phyloP scores from a whole-genome alignment of 2,888 invertebrate species.

The Muschampia plurimacula region DNA sequence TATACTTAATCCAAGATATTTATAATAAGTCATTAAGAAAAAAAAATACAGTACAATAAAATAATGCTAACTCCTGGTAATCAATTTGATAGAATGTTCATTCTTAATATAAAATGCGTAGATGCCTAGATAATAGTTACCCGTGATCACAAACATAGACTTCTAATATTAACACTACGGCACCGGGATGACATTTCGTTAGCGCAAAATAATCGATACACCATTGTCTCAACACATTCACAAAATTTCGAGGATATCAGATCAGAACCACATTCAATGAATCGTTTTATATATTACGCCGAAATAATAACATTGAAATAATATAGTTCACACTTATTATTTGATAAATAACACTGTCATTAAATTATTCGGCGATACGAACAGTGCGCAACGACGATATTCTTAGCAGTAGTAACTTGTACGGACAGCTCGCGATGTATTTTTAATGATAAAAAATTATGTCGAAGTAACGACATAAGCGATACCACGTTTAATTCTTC shows the following conservation, averaged over 20 bases:
- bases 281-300: slow-evolving; percentile 47
- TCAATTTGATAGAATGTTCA: slow-evolving; percentile 54
- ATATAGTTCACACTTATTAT: slow-evolving; percentile 43
- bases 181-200: slow-evolving; percentile 85
- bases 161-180: slow-evolving; percentile 85
- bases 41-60: neutral
- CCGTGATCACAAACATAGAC: slow-evolving; percentile 81
- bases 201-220: slow-evolving; percentile 85
- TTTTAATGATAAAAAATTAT: slow-evolving; percentile 59
- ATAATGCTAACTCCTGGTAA: neutral
- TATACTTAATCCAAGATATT: neutral
- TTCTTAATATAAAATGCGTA: slow-evolving; percentile 83
- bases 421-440: slow-evolving; percentile 68
- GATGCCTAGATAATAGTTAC: slow-evolving; percentile 84
- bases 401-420: slow-evolving; percentile 76
- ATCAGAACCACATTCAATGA: slow-evolving; percentile 50
- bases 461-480: slow-evolving; percentile 39
- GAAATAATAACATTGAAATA: slow-evolving; percentile 29
- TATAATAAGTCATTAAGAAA: neutral
- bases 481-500: slow-evolving; percentile 41
- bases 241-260: slow-evolving; percentile 68
- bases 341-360: slow-evolving; percentile 65
- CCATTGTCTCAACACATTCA: slow-evolving; percentile 84
- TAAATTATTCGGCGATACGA: slow-evolving; percentile 70
- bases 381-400: slow-evolving; percentile 79